These are phyloP conservation scores for Papilio helenus DNA, from an alignment of 1,140 invertebrate genomes.

Conservation along the genomic window DNA sequence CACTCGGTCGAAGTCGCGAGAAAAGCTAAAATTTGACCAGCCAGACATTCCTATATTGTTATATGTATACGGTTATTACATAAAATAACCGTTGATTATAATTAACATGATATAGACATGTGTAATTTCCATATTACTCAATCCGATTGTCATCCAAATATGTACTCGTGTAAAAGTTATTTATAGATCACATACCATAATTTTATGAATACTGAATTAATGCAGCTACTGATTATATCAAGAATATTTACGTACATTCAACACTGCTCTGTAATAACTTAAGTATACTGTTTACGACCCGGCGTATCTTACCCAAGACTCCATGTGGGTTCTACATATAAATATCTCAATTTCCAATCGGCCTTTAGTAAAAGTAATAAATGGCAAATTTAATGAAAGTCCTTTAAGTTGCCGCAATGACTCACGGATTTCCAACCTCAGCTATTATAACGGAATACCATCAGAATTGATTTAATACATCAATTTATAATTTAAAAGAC, in stretches of 20 bases:
- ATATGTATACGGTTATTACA: too few species aligned
- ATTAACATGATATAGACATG: too few species aligned
- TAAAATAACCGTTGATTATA: too few species aligned
- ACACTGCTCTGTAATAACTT: constrained; percentile 14
- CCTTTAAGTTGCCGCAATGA: constrained; percentile 26
- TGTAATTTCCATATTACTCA: too few species aligned
- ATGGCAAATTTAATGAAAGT: constrained; percentile 38
- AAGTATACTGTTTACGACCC: neutral
- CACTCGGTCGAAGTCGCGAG: too few species aligned
- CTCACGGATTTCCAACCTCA: neutral
- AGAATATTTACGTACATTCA: constrained; percentile 22
- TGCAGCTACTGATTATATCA: neutral
- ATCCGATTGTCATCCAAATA: too few species aligned
- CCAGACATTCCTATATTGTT: too few species aligned
- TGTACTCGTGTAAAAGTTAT: too few species aligned
- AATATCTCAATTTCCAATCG: constrained; percentile 48
- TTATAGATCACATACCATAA: neutral
- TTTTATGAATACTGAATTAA: neutral
- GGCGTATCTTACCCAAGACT: neutral
- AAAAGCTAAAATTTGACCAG: too few species aligned
- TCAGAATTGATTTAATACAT: constrained; percentile 10
- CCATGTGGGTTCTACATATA: constrained; percentile 50
- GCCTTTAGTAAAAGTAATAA: constrained; percentile 41
- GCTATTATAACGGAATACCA: neutral
- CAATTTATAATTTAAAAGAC: constrained; percentile 3